phyloP scores from a whole-genome alignment of 2,113 vertebrate species.

The Oxyruncus cristatus region DNA sequence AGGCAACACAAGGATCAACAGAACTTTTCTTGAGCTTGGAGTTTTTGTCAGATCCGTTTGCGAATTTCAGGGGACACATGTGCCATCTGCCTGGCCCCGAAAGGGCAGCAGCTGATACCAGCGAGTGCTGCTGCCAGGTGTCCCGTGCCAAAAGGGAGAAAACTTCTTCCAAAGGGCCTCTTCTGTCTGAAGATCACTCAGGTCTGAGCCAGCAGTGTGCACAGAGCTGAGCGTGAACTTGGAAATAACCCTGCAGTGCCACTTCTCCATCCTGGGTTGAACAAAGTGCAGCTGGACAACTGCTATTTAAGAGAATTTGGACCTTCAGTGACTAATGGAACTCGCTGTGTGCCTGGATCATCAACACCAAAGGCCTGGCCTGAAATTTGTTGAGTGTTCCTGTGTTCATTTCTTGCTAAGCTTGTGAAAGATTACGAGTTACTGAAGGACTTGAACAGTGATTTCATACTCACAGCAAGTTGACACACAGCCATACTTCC shows the following conservation, averaged over 20 bases:
- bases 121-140: not conserved
- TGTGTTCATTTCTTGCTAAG: not conserved
- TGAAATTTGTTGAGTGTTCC: not conserved
- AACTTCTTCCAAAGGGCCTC: not conserved
- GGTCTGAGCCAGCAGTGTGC: not conserved
- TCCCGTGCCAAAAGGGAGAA: not conserved
- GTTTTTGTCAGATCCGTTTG: not conserved
- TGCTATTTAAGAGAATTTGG: not conserved
- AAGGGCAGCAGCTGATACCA: not conserved
- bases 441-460: not conserved
- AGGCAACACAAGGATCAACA: not conserved
- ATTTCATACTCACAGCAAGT: fast-evolving
- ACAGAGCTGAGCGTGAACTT: not conserved
- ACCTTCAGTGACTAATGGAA: not conserved
- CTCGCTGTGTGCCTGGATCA: not conserved
- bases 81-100: not conserved
- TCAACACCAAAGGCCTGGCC: not conserved
- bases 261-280: not conserved
- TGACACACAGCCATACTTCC: not conserved
- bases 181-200: not conserved
- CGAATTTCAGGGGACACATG: not conserved
- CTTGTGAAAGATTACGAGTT: not conserved
- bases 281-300: not conserved
- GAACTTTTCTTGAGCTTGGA: not conserved
- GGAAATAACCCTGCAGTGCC: not conserved